Evolutionary conservation across 53 echinoderm and acorn worm species (phyloP).

Genomic region (Stichopus horrens): DNA sequence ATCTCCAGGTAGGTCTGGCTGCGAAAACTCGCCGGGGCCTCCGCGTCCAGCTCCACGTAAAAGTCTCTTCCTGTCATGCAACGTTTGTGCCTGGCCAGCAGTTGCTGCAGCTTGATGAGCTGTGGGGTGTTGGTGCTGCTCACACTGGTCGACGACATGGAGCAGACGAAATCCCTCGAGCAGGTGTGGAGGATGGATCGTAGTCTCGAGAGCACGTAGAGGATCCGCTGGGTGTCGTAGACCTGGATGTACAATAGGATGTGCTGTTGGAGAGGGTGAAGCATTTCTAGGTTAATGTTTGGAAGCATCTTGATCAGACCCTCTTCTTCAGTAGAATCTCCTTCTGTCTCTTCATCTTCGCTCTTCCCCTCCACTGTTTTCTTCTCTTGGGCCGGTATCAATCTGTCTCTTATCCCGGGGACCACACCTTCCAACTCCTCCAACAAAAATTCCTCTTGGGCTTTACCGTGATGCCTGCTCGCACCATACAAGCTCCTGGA

Average conservation of each 20-base stretch:
- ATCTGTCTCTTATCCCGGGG: conserved; percentile 54
- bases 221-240: conserved; percentile 85
- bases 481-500: conserved; percentile 8
- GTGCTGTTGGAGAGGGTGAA: conserved; percentile 92
- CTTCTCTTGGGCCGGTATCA: not conserved
- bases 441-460: conserved; percentile 76
- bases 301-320: conserved; percentile 62
- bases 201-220: conserved; percentile 86
- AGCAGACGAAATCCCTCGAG: conserved; percentile 88
- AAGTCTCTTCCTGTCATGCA: conserved; percentile 93
- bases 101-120: conserved; percentile 88
- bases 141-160: conserved; percentile 97
- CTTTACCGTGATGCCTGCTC: conserved; percentile 34
- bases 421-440: conserved; percentile 88
- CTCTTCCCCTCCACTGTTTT: conserved; percentile 65
- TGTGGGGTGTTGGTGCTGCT: conserved; percentile 99
- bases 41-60: conserved; percentile 83
- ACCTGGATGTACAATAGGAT: conserved; percentile 97
- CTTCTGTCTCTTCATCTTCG: conserved; percentile 44
- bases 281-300: conserved; percentile 67
- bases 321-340: conserved; percentile 16
- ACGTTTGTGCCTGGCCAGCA: conserved; percentile 86
- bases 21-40: conserved; percentile 78
- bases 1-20: conserved; percentile 97
- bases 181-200: conserved; percentile 81